Percentiles rank a stretch among this genome's conserved stretches.
These are phyloP conservation scores for Lobophora halterata DNA, from an alignment of 2,888 invertebrate species.

Conservation along the genomic window DNA sequence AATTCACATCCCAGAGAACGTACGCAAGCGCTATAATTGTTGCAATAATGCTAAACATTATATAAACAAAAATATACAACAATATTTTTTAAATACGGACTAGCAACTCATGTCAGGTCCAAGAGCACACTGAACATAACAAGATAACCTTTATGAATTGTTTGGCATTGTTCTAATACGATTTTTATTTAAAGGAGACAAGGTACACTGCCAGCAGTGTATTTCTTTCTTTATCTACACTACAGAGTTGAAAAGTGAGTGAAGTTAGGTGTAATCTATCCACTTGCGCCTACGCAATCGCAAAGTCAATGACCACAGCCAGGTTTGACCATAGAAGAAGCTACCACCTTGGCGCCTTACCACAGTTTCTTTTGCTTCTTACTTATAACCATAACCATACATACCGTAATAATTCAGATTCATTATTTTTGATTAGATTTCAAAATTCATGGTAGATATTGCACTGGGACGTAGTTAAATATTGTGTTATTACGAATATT, in stretches of 20 bases:
- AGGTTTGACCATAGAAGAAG: slow-evolving; percentile 3
- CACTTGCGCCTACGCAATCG: slow-evolving; percentile 7
- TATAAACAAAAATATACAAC: slow-evolving; percentile 10
- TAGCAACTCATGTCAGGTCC: slow-evolving; percentile 6
- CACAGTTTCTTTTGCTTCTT: no score
- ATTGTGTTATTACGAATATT: no score
- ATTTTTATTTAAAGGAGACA: slow-evolving; percentile 2
- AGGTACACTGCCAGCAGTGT: slow-evolving; percentile 1
- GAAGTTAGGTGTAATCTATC: slow-evolving; percentile 2
- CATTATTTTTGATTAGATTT: no score
- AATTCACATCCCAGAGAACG: slow-evolving; percentile 89
- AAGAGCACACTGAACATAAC: slow-evolving; percentile 13
- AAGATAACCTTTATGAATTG: slow-evolving; percentile 1
- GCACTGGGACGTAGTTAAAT: no score
- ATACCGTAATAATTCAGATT: no score
- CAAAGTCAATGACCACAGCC: slow-evolving; percentile 23
- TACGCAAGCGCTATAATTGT: slow-evolving; percentile 80
- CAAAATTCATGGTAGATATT: no score
- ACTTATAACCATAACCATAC: no score
- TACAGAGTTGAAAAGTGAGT: slow-evolving; percentile 5
- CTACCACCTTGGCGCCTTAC: no score
- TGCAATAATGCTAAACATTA: slow-evolving; percentile 63
- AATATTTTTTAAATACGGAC: slow-evolving; percentile 9
- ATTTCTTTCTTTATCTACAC: slow-evolving; percentile 12
- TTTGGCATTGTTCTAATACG: not conserved